Conservation (phyloP, 1,140 invertebrate species). For the Nasonia longicornis region DNA sequence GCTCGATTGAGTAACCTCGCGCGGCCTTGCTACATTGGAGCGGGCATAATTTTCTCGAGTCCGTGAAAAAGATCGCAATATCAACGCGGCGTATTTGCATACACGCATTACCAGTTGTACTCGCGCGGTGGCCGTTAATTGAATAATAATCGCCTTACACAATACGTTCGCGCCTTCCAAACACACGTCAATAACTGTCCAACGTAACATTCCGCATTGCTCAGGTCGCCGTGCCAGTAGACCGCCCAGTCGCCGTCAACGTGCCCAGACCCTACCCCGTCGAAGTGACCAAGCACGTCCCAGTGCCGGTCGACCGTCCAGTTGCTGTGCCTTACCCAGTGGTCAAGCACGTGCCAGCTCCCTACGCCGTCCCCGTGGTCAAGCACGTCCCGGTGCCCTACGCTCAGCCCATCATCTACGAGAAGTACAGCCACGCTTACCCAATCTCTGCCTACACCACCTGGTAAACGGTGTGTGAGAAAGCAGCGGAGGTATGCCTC, state of each 20-base stretch:
- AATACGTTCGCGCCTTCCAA: too few species aligned
- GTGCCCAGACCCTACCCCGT: slow-evolving; percentile 59
- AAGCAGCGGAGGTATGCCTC: too few species aligned
- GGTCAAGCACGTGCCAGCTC: slow-evolving; percentile 59
- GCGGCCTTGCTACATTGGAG: too few species aligned
- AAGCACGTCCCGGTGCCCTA: slow-evolving; percentile 54
- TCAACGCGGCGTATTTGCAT: too few species aligned
- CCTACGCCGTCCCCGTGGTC: slow-evolving; percentile 58
- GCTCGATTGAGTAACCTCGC: too few species aligned
- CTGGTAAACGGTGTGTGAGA: not conserved
- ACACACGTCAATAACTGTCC: too few species aligned
- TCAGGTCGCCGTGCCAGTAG: slow-evolving; percentile 61
- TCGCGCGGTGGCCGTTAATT: too few species aligned
- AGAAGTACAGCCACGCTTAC: slow-evolving; percentile 40
- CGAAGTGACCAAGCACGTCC: slow-evolving; percentile 57
- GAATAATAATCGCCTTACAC: too few species aligned
- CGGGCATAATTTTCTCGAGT: too few species aligned
- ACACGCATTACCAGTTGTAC: too few species aligned
- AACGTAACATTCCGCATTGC: not conserved
- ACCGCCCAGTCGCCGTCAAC: slow-evolving; percentile 58
- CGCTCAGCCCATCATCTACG: slow-evolving; percentile 47
- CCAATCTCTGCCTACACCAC: not conserved
- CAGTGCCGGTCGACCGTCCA: slow-evolving; percentile 61
- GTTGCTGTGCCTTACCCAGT: slow-evolving; percentile 57
- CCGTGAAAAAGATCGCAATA: too few species aligned